These are phyloP conservation scores for Platerodrilus igneus DNA, from an alignment of 2,888 invertebrate genomes.

Conservation along the genomic window DNA sequence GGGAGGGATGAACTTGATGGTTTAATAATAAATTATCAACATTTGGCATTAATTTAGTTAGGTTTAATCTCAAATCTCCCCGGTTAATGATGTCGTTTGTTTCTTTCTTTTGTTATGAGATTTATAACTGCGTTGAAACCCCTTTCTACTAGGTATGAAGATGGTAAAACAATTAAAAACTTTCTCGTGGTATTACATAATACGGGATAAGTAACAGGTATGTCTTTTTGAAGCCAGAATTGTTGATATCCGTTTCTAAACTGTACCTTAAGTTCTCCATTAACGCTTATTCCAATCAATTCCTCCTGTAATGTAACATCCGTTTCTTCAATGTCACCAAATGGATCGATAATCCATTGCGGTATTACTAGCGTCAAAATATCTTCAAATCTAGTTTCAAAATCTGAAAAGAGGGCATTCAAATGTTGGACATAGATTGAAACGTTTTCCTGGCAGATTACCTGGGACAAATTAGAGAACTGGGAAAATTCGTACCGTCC, in stretches of 20 bases:
- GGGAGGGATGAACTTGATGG: slow-evolving; percentile 29
- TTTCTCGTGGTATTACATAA: slow-evolving; percentile 28
- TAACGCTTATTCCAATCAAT: slow-evolving; percentile 28
- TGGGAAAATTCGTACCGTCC: slow-evolving; percentile 33
- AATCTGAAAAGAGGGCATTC: slow-evolving; percentile 30
- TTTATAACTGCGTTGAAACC: slow-evolving; percentile 25
- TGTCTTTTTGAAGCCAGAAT: slow-evolving; percentile 29
- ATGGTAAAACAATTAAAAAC: slow-evolving; percentile 29
- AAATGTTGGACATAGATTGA: slow-evolving; percentile 33
- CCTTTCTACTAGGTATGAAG: slow-evolving; percentile 27
- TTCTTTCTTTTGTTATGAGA: slow-evolving; percentile 26
- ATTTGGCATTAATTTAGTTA: slow-evolving; percentile 31
- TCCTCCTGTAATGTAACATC: slow-evolving; percentile 28
- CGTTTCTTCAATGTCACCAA: slow-evolving; percentile 26
- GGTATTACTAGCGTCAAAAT: slow-evolving; percentile 31
- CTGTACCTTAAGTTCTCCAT: slow-evolving; percentile 30
- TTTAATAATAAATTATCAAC: slow-evolving; percentile 30
- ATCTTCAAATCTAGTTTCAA: slow-evolving; percentile 32
- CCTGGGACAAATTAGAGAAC: no score
- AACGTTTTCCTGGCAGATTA: slow-evolving; percentile 25
- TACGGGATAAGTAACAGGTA: slow-evolving; percentile 28
- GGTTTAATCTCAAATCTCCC: slow-evolving; percentile 30
- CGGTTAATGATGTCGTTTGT: slow-evolving; percentile 24
- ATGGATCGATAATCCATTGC: slow-evolving; percentile 29
- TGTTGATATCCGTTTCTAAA: slow-evolving; percentile 31